A percentile compares a stretch with the other conserved stretches of the same genome.
phyloP scores from a whole-genome alignment of 2,888 invertebrate species.

The Lydus trimaculatus region DNA sequence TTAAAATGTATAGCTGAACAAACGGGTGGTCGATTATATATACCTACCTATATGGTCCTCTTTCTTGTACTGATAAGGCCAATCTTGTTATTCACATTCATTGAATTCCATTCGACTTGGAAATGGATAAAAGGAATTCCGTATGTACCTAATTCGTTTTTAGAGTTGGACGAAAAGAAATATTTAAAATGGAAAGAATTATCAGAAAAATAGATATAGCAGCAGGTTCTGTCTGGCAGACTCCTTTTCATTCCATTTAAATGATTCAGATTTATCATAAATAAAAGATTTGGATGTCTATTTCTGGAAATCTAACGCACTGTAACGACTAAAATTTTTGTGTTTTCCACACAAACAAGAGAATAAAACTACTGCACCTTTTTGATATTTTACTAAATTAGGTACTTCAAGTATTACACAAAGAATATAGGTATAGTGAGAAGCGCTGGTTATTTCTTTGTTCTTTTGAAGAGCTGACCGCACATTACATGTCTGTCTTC shows the following conservation, averaged over 20 bases:
- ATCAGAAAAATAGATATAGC: not conserved
- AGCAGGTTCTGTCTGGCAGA: not conserved
- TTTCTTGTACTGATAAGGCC: conserved; percentile 19
- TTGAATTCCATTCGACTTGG: conserved; percentile 18
- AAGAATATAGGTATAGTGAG: too few species aligned
- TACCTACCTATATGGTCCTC: conserved; percentile 2
- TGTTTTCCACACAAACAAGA: too few species aligned
- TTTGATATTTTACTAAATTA: too few species aligned
- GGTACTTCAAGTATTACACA: too few species aligned
- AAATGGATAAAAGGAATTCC: not conserved
- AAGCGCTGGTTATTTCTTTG: too few species aligned
- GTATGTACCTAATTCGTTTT: not conserved
- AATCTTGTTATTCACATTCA: conserved; percentile 15
- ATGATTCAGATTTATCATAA: not conserved
- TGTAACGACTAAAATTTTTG: too few species aligned
- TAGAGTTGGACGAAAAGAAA: not conserved
- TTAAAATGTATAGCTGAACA: conserved; percentile 3
- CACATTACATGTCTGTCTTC: too few species aligned
- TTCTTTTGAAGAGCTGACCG: too few species aligned
- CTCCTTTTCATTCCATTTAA: not conserved
- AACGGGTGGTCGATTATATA: conserved; percentile 25
- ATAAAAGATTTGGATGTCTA: too few species aligned
- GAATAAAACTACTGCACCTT: too few species aligned
- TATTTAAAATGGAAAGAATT: not conserved
- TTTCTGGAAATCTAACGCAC: too few species aligned